These are phyloP conservation scores for Magallana ariakensis DNA, from an alignment of 1,140 invertebrate species.

Conservation along the genomic window DNA sequence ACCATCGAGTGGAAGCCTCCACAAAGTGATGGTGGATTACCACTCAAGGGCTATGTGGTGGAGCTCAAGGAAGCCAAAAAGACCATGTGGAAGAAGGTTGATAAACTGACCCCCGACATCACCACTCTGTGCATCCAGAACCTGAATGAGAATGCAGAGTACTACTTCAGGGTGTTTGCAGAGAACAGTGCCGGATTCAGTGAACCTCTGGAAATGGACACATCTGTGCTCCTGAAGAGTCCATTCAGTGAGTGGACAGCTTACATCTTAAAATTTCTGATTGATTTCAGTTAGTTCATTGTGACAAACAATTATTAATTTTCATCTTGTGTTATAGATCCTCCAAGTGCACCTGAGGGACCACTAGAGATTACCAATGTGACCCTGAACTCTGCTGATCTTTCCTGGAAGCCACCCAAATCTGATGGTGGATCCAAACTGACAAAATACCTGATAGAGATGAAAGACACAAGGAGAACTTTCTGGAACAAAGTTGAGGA, in stretches of 20 bases:
- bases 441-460: constrained; percentile 94
- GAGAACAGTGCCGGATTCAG: constrained; percentile 75
- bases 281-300: background rate
- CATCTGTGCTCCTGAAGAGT: constrained; percentile 73
- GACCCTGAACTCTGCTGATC: constrained; percentile 94
- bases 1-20: constrained; percentile 91
- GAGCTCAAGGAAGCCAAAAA: constrained; percentile 71
- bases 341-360: constrained; percentile 66
- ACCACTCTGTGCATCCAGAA: constrained; percentile 64
- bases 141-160: constrained; percentile 87
- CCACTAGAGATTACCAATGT: constrained; percentile 91
- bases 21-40: constrained; percentile 85
- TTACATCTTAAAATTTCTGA: background rate
- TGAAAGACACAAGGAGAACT: constrained; percentile 88
- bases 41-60: constrained; percentile 72
- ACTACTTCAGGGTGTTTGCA: constrained; percentile 84
- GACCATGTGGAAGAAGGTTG: constrained; percentile 70
- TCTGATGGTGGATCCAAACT: constrained; percentile 98
- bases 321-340: constrained; percentile 54
- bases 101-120: constrained; percentile 62
- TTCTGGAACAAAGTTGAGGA: constrained; percentile 76
- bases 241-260: constrained; percentile 57
- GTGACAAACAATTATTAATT: background rate
- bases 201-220: constrained; percentile 74
- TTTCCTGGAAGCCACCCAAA: constrained; percentile 97